Base-by-base conservation (phyloP, 2,888 invertebrate genomes). In the Agonum fuliginosum region DNA sequence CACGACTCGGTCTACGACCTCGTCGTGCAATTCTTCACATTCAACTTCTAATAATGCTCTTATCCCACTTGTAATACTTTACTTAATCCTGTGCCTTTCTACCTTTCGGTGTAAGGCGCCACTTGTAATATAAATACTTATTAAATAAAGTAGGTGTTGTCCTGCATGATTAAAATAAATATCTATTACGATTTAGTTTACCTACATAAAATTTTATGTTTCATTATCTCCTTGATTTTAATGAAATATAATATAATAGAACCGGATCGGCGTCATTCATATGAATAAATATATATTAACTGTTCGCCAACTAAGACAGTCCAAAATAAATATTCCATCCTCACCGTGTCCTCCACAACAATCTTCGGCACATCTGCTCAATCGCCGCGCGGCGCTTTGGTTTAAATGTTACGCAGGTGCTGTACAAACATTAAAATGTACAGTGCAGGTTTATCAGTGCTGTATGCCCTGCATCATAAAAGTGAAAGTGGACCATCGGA, bases 361-460 rank as follows among this genome's bases (percentile, higher is more conserved):
- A 6, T 12, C 14, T 19, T 12, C 30, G 37, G 37, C 48, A 17
- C 37, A 10, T 37, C 24, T 8, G 34, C 51, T 51, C 51, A 54
- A 51, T 72, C 30, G 27, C 8, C 54, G 17, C 12, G 34, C 24
- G 54, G 34, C 72, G 51, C 72, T 72, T 72, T 72, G 72, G 72
- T 72, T 72, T 72, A 72, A 72, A 54, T 54, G 70, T 70, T 54
- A 72, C 30, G 72, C 72, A 72, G 72, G 72, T 72, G 54, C 72
- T 54, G 51, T 65, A 34, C 20, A 51, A 10, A 72, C 54, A 30
- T 51, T 48, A 72, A 72, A 72, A 72, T 54, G 51, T 48, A 70
- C 46, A n/a, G 22, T 48, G 48, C 70, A 48, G 70, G 48, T 46
- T 70, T 43, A 70, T 70, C 72, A 72, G 54, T 54, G 72, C 72